Evolutionary conservation across 2,888 invertebrate genomes (phyloP).

Genomic region (Digitonthophagus gazella): DNA sequence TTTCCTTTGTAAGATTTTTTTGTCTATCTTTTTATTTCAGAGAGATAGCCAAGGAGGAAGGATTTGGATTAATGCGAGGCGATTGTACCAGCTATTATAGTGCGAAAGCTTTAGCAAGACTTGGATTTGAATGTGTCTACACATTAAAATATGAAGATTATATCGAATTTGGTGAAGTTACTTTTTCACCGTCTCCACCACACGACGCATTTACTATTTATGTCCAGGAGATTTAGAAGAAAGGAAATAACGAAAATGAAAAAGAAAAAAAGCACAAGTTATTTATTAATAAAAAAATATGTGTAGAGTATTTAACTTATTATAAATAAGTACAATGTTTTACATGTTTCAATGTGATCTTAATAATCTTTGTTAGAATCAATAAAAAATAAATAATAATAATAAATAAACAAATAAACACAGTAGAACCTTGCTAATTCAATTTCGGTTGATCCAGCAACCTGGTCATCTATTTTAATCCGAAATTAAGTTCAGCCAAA

Average conservation of each 20-base stretch:
- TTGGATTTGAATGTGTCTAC: conserved; percentile 70
- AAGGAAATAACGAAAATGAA: not conserved
- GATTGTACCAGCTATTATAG: conserved; percentile 77
- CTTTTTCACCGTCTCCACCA: conserved; percentile 62
- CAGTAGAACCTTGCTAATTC: too few relatives aligned
- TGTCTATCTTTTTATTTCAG: conserved; percentile 59
- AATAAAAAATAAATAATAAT: not conserved
- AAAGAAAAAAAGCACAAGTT: not conserved
- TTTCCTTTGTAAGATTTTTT: too few relatives aligned
- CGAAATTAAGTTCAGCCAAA: too few relatives aligned
- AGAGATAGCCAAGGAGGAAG: conserved; percentile 55
- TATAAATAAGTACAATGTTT: not conserved
- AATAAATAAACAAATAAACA: too few relatives aligned
- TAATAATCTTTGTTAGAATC: not conserved
- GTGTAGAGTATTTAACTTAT: not conserved
- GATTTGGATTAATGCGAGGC: conserved; percentile 62
- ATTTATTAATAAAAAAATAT: not conserved
- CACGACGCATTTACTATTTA: conserved; percentile 45
- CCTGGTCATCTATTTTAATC: too few relatives aligned
- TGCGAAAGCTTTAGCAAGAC: conserved; percentile 67
- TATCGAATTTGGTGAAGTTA: conserved; percentile 59
- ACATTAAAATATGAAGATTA: conserved; percentile 65
- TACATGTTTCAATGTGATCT: not conserved
- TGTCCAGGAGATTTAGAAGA: conserved; percentile 34
- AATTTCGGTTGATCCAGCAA: too few relatives aligned